Percentiles rank a stretch among this genome's conserved stretches.
Evolutionary conservation across 2,797 vertebrate species (phyloP).

Genomic region (Gymnothorax javanicus): DNA sequence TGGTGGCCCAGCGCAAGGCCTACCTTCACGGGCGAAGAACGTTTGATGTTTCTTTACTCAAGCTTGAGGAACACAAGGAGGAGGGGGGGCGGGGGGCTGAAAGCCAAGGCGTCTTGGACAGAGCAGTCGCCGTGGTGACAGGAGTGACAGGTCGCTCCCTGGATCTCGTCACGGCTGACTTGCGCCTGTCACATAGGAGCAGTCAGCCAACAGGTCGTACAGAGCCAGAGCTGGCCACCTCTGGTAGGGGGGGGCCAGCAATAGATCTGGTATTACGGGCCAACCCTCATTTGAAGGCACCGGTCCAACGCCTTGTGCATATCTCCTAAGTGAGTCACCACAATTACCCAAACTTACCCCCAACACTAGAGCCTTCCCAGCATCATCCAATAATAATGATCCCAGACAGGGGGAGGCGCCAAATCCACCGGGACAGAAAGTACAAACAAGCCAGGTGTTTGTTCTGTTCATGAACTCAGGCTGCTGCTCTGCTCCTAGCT

Average conservation of each 20-base stretch:
- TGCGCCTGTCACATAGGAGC: slow-evolving; percentile 54
- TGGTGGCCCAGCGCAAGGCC: neutral
- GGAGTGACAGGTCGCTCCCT: slow-evolving; percentile 49
- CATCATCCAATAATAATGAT: slow-evolving; percentile 33
- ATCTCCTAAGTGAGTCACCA: neutral
- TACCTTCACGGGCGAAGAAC: neutral
- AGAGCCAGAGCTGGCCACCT: slow-evolving; percentile 42
- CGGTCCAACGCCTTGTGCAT: neutral
- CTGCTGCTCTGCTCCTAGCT: too few species aligned
- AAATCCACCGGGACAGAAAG: too few species aligned
- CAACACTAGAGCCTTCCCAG: neutral
- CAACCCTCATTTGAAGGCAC: neutral
- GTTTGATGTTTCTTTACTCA: neutral
- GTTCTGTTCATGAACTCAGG: too few species aligned
- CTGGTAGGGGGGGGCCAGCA: slow-evolving; percentile 27
- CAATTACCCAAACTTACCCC: neutral
- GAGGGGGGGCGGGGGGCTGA: neutral
- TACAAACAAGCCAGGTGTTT: too few species aligned
- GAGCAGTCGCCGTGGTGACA: slow-evolving; percentile 52
- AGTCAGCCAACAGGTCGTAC: slow-evolving; percentile 39
- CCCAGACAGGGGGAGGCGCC: too few species aligned
- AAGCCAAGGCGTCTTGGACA: slow-evolving; percentile 45
- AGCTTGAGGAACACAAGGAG: neutral
- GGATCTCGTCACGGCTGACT: slow-evolving; percentile 52
- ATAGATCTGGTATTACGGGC: neutral